Base-by-base conservation (phyloP, 2,797 vertebrate species). In the Hydrophis major region DNA sequence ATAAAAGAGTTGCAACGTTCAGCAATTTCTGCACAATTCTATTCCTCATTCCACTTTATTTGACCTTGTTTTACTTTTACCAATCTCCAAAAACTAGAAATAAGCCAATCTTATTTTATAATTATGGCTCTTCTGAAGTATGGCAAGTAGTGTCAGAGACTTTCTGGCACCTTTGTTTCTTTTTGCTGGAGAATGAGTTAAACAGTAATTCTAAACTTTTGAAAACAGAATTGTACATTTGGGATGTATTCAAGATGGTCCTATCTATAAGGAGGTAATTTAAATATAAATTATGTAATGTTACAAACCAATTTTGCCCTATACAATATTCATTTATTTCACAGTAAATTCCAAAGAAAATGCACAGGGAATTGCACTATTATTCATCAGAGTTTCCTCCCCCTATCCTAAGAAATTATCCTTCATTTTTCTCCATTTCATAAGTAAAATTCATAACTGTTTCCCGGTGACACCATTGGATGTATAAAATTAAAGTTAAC, bases 401-500 rank as follows among this genome's bases (percentile, higher is more conserved):
- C 16, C 6, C 25, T 47, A 47, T 42, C 42, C 61, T 89, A 74
- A 59, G 32, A 60, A 92, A 92, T 92, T 92, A 60, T 87, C n/a
- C 60, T 57, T 87, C 61, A 56, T 88, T 88, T 92, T 86, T 92
- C 78, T 88, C 86, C 61, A 88, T 42, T 90, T 92, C 47, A 88
- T 63, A 92, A 92, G 78, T 92, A 86, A 92, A 88, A 91, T 88
- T 91, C 86, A 47, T 92, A 50, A 53, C 66, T 88, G 60, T 69
- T 92, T 94, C 89, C 86, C 60, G 86, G n/a, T 92, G 88, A 94
- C 57, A 90, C 83, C 66, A 25, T 57, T 63, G 28, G 83, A 91
- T 92, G 86, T 89, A 91, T 42, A 16, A 28, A 28, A 90, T 92
- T 91, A 91, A 91, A 66, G 22, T 92, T 88, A 92, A 94, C 59